Conservation (phyloP, 2,888 invertebrate genomes). For the Apocheima hispidaria region DNA sequence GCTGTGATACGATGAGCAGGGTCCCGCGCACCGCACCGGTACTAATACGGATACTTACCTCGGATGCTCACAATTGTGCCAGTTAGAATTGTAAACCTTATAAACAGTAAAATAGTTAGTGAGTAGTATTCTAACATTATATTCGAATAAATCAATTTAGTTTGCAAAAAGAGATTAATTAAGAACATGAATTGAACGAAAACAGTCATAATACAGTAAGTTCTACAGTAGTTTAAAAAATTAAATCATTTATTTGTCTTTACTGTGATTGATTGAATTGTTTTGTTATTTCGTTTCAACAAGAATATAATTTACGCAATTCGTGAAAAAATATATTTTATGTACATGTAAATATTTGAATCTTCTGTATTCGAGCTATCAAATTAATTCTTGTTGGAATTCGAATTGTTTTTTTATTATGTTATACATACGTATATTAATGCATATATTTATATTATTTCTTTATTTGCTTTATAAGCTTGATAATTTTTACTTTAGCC, state of each 20-base stretch:
- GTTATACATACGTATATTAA: slow-evolving; percentile 31
- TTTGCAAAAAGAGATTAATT: slow-evolving; percentile 38
- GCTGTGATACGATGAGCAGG: slow-evolving; percentile 80
- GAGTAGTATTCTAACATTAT: slow-evolving; percentile 65
- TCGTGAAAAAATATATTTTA: neutral
- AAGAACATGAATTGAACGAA: slow-evolving; percentile 49
- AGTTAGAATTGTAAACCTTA: slow-evolving; percentile 72
- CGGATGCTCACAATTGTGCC: slow-evolving; percentile 84
- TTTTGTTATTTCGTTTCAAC: slow-evolving; percentile 55
- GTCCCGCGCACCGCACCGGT: slow-evolving; percentile 63
- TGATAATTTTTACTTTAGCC: slow-evolving; percentile 30
- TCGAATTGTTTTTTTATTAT: slow-evolving; percentile 13
- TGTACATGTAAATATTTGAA: slow-evolving; percentile 11
- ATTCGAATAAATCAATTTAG: slow-evolving; percentile 59
- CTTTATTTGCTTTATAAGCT: slow-evolving; percentile 22
- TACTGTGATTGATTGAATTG: slow-evolving; percentile 81
- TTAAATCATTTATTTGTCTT: slow-evolving; percentile 65
- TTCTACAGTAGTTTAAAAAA: slow-evolving; percentile 51
- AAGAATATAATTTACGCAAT: slow-evolving; percentile 11
- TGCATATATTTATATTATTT: slow-evolving; percentile 11
- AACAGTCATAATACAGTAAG: slow-evolving; percentile 66
- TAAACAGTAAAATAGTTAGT: slow-evolving; percentile 71
- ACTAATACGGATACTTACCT: slow-evolving; percentile 59
- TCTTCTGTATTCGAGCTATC: neutral
- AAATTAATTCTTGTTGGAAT: slow-evolving; percentile 13